Evolutionary conservation across 2,888 invertebrate species (phyloP).

Genomic region (Troilus luridus): DNA sequence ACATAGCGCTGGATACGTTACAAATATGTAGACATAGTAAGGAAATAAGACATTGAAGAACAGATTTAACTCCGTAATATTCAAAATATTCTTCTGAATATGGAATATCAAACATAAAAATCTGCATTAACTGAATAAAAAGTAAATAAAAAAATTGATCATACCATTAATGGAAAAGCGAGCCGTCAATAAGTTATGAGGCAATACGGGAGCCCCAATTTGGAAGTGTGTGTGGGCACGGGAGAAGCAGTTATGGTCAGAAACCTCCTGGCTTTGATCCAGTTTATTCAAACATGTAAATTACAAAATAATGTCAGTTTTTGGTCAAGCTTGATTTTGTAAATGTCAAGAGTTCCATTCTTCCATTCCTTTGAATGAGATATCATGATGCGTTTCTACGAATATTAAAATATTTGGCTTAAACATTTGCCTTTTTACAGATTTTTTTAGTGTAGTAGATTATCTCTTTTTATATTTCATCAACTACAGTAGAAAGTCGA

Average conservation of each 20-base stretch:
- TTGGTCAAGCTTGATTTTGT: background rate
- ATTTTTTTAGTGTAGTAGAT: background rate
- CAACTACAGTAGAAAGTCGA: background rate
- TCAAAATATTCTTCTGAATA: too few species aligned
- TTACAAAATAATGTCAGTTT: background rate
- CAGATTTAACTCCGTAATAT: too few species aligned
- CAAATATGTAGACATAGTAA: too few species aligned
- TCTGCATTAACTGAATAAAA: background rate
- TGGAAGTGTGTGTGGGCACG: background rate
- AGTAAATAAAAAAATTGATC: background rate
- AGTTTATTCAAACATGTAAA: background rate
- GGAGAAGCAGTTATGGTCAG: background rate
- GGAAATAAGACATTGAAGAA: too few species aligned
- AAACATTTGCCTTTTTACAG: too few species aligned
- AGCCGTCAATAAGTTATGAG: background rate
- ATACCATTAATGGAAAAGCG: slow-evolving; percentile 28
- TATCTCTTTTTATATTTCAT: too few species aligned
- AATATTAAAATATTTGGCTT: background rate
- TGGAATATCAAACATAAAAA: too few species aligned
- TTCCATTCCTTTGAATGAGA: background rate
- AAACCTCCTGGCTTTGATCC: background rate
- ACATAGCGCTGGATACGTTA: too few species aligned
- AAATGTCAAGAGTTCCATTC: background rate
- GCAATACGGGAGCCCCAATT: background rate
- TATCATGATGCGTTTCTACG: background rate